Conservation (phyloP, 1,140 invertebrate genomes). For the Lasioglossum baleicum region DNA sequence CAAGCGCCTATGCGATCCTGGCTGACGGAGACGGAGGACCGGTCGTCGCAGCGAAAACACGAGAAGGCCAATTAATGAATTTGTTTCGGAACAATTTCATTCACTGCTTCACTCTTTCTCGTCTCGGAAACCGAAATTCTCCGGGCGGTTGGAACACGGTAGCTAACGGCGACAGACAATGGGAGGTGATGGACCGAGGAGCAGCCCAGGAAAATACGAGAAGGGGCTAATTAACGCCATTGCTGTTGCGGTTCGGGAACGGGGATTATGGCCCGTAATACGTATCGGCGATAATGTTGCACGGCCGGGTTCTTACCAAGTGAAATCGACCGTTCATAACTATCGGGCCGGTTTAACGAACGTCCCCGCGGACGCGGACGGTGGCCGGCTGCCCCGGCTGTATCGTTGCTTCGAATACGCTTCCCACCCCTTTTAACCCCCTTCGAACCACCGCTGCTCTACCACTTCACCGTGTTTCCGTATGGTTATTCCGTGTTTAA, state of each 20-base stretch:
- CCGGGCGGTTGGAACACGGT: conserved; percentile 6
- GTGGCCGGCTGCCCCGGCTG: background rate
- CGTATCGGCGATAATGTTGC: conserved; percentile 39
- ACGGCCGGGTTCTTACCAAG: conserved; percentile 16
- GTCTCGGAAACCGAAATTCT: background rate
- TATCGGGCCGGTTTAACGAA: conserved; percentile 14
- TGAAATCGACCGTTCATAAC: conserved; percentile 23
- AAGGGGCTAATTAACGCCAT: conserved; percentile 65
- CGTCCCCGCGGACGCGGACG: conserved; percentile 16
- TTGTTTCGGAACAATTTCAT: no score
- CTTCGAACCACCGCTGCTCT: no score
- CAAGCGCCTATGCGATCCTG: no score
- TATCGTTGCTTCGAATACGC: background rate
- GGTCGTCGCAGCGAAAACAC: no score
- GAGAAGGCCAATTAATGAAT: no score
- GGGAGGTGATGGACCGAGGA: background rate
- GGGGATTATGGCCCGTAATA: conserved; percentile 51
- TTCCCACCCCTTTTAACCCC: background rate
- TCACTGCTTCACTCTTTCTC: no score
- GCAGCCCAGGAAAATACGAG: conserved; percentile 51
- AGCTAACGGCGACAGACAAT: background rate
- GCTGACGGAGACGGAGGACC: no score
- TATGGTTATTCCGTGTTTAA: conserved; percentile 35
- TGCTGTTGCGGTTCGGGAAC: conserved; percentile 50
- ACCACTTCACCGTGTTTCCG: background rate